A percentile compares a stretch with the other conserved stretches of the same genome.
Conservation (phyloP, 2,113 vertebrate species). For the Vombatus ursinus region DNA sequence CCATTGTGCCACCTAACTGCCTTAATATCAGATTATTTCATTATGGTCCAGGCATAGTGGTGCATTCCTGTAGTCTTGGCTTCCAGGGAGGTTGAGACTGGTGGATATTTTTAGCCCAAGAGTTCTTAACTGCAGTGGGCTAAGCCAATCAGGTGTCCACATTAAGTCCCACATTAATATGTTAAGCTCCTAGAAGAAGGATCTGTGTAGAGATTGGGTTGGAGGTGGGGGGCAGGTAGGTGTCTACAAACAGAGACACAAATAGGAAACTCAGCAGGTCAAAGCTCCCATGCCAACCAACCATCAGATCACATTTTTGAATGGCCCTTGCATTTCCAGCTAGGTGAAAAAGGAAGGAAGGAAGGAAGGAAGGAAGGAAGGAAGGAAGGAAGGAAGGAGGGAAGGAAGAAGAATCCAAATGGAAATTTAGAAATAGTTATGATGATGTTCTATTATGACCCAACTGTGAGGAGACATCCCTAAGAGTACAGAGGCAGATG, state of each 20-base stretch:
- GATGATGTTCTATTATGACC: too few relatives aligned
- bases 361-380: too few relatives aligned
- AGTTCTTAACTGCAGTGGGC: not conserved
- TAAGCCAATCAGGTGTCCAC: not conserved
- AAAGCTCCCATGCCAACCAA: not conserved
- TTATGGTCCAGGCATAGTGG: not conserved
- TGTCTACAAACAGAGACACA: too few relatives aligned
- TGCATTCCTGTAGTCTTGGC: not conserved
- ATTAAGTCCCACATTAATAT: not conserved
- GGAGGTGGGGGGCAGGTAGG: too few relatives aligned
- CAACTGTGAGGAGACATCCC: too few relatives aligned
- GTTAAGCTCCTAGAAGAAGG: not conserved
- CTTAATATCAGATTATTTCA: not conserved
- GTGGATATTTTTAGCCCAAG: not conserved
- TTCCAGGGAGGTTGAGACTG: not conserved
- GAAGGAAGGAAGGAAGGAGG: too few relatives aligned
- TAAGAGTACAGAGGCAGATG: too few relatives aligned
- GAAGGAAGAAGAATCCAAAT: too few relatives aligned
- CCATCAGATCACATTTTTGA: not conserved
- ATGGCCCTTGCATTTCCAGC: too few relatives aligned
- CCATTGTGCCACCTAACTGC: not conserved
- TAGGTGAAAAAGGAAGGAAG: too few relatives aligned
- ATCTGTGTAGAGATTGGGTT: not conserved
- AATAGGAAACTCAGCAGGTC: too few relatives aligned
- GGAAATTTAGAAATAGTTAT: too few relatives aligned